Evolutionary conservation across 1,140 invertebrate species (phyloP), one percentile per base, ranked within the genome.

Genomic region (Bombus impatiens): DNA sequence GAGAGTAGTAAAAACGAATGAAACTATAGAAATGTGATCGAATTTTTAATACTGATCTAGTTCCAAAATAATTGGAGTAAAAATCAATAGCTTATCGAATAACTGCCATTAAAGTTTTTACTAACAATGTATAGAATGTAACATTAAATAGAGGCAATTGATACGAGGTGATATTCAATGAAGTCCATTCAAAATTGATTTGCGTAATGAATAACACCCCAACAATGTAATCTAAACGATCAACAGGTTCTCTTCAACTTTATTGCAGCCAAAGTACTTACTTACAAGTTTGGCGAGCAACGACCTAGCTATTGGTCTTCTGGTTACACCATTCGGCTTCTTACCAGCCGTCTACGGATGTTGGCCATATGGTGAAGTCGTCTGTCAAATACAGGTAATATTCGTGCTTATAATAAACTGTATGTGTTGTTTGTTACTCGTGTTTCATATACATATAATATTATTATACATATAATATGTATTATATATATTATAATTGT

Each of bases 351-450:
- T 98, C 76, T 97, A 97, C 91, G 97, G 97, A 92, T 98, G 98
- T 92, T 98, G 97, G 97, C 97, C 97, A n/a, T 98, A 98, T 93
- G 97, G 97, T 68, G 97, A 98, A 95, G 96, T 98, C 91, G 97
- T 98, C 93, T 98, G 97, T 94, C 97, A 98, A 95, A 98, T 98
- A 94, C 98, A 98, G 97, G 97, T 98, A 95, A 95, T 25, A 75
- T 53, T 65, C 70, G 42, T 40, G 65, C 18, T 22, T 53, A 18
- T 53, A 37, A 25, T 68, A 68, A 25, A 32, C 40, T 25, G 37
- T 0, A 74, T 78, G 40, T 37, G 40, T 6, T 5, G n/a, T 13
- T 67, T n/a, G 13, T 67, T 8, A 67, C 6, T 15, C n/a, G 6
- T 32, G 6, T 62, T 59, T 70, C 37, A 44, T 82, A 44, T 37